phyloP scores from a whole-genome alignment of 2,888 invertebrate species.

The Xylophagus ater region DNA sequence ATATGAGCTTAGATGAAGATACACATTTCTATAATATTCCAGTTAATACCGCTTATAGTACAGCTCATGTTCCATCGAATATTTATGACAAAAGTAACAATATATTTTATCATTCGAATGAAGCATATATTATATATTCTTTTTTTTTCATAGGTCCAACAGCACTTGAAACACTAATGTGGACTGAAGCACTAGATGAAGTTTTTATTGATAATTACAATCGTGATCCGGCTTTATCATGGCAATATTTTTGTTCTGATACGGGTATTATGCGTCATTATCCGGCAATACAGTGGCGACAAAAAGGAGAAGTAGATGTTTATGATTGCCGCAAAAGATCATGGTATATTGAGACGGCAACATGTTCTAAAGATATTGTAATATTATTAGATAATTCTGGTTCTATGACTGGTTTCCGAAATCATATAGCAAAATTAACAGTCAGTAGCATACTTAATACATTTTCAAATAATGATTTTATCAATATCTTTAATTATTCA shows the following conservation, averaged over 20 bases:
- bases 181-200: slow-evolving; percentile 79
- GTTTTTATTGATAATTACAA: slow-evolving; percentile 77
- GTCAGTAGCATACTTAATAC: slow-evolving; percentile 84
- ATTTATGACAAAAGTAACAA: slow-evolving; percentile 68
- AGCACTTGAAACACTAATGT: slow-evolving; percentile 67
- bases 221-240: slow-evolving; percentile 79
- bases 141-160: slow-evolving; percentile 36
- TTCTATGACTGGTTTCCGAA: slow-evolving; percentile 81
- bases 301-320: slow-evolving; percentile 49
- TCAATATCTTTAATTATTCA: slow-evolving; percentile 81
- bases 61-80: slow-evolving; percentile 91
- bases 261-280: slow-evolving; percentile 87
- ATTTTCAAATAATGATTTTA: slow-evolving; percentile 94
- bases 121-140: background rate
- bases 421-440: slow-evolving; percentile 72
- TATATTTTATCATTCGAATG: background rate
- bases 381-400: slow-evolving; percentile 93
- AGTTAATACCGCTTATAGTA: slow-evolving; percentile 67
- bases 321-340: slow-evolving; percentile 88
- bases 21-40: slow-evolving; percentile 77
- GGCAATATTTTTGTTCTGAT: slow-evolving; percentile 97
- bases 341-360: slow-evolving; percentile 97
- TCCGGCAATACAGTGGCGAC: slow-evolving; percentile 68
- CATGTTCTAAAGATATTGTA: slow-evolving; percentile 93
- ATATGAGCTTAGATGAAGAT: slow-evolving; percentile 53